These are phyloP conservation scores for Artemisiospiza belli DNA, from an alignment of 2,113 vertebrate species.

Conservation along the genomic window DNA sequence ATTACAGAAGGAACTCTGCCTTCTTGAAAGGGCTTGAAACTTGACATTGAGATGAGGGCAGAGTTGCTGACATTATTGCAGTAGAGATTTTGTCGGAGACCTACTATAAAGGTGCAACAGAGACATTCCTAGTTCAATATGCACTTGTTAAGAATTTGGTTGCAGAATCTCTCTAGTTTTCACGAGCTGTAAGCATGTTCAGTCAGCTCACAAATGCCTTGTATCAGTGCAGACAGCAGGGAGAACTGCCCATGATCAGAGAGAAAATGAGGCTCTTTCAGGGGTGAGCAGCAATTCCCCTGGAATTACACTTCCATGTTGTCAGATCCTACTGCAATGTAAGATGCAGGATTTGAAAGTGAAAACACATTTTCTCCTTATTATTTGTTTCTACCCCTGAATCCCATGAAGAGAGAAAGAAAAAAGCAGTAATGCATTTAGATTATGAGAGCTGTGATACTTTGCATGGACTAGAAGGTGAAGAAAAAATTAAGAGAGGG, in stretches of 20 bases:
- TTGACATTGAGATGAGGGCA: background rate
- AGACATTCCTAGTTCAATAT: background rate
- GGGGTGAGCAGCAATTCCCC: background rate
- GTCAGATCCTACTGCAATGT: background rate
- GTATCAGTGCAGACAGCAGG: background rate
- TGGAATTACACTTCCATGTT: background rate
- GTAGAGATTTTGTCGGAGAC: background rate
- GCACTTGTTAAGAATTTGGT: background rate
- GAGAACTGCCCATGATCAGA: background rate
- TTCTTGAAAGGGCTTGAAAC: background rate
- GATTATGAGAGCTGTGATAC: background rate
- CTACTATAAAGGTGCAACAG: background rate
- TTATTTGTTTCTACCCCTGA: background rate
- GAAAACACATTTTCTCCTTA: background rate
- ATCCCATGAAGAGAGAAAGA: background rate
- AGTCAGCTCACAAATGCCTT: background rate
- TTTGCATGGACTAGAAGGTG: background rate
- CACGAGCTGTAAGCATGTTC: accelerated
- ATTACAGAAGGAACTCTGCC: background rate
- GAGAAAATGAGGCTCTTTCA: background rate
- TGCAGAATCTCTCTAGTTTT: background rate
- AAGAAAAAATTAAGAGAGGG: background rate
- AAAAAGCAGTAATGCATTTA: background rate
- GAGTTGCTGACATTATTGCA: background rate
- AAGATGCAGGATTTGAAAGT: background rate